phyloP scores from a whole-genome alignment of 2,113 vertebrate genomes.

The Caranx ignobilis region DNA sequence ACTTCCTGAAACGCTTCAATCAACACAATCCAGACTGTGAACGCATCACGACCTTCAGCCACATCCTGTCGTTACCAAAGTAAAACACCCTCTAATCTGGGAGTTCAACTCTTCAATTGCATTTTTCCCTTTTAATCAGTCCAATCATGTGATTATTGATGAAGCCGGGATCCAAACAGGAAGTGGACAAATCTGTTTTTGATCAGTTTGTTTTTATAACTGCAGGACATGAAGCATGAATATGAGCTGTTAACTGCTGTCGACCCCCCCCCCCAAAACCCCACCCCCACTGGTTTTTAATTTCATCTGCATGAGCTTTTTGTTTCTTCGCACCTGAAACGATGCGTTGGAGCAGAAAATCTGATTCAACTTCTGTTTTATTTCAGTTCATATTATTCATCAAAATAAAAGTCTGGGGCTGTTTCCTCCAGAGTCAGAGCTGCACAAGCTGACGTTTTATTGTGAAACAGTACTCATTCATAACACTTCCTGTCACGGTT shows the following conservation, averaged over 20 bases:
- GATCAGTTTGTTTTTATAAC: no score
- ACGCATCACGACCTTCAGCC: not conserved
- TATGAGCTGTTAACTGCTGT: constrained; percentile 17
- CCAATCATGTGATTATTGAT: not conserved
- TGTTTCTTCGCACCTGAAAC: constrained; percentile 20
- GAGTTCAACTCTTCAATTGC: constrained; percentile 2
- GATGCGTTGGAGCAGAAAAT: constrained; percentile 14
- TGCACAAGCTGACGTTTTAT: no score
- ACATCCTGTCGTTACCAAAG: constrained; percentile 53
- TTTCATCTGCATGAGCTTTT: constrained; percentile 44
- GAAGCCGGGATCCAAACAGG: not conserved
- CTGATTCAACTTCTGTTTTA: not conserved
- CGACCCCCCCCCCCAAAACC: not conserved
- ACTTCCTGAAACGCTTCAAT: not conserved
- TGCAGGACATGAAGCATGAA: constrained; percentile 40
- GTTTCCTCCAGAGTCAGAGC: no score
- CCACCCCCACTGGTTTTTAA: not conserved
- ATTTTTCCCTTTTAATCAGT: not conserved
- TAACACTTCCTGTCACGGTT: no score
- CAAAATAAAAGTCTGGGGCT: not conserved
- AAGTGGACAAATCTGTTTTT: not conserved
- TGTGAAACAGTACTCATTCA: no score
- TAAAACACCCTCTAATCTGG: not conserved
- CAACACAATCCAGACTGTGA: constrained; percentile 2
- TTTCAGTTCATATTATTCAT: not conserved